A percentile compares a stretch with the other conserved stretches of the same genome.
Evolutionary conservation across 2,113 vertebrate species (phyloP).

Genomic region (Centrocercus urophasianus): DNA sequence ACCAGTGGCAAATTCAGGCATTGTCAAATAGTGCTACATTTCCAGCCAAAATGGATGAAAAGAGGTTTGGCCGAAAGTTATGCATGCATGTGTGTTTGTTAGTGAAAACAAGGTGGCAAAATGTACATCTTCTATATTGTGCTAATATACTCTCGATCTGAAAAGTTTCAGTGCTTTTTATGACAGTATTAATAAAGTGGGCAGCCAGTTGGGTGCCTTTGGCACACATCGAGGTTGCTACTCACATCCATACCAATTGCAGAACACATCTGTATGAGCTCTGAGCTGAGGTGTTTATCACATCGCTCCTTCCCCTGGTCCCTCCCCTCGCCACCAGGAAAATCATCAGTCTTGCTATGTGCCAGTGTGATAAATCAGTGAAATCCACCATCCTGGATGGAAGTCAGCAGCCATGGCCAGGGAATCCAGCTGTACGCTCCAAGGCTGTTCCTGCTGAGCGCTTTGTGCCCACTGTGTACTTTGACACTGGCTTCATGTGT

Average conservation of each 20-base stretch:
- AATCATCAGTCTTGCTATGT: neutral
- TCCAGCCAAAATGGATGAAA: neutral
- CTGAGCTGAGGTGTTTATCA: constrained; percentile 18
- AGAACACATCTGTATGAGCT: neutral
- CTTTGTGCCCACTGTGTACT: neutral
- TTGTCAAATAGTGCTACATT: neutral
- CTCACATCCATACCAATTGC: neutral
- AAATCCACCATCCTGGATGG: neutral
- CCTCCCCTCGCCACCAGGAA: neutral
- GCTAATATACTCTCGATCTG: neutral
- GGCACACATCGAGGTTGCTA: neutral
- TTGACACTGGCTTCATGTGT: neutral
- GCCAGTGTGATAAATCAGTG: neutral
- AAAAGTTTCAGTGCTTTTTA: neutral
- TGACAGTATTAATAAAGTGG: neutral
- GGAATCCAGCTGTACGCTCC: neutral
- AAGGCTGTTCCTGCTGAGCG: neutral
- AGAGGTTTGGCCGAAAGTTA: neutral
- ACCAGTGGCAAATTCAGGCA: neutral
- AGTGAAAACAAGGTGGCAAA: accelerated
- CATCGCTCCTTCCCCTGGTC: neutral
- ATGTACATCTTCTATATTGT: neutral
- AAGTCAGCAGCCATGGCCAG: neutral
- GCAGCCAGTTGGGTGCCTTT: neutral
- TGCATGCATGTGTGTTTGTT: neutral